Evolutionary conservation across 2,797 vertebrate species (phyloP).

Genomic region (Champsocephalus gunnari): DNA sequence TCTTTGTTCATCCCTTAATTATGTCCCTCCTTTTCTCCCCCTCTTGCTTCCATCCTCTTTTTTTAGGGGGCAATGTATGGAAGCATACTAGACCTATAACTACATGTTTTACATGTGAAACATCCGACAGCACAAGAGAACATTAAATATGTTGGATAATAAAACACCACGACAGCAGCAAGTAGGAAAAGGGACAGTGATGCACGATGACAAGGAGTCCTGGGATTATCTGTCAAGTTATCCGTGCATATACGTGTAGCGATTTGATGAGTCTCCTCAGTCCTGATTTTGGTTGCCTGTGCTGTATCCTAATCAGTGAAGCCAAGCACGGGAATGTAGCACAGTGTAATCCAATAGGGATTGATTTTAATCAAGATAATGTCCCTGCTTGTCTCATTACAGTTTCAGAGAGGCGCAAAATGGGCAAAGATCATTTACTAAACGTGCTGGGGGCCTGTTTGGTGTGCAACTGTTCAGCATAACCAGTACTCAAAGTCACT

Average conservation of each 20-base stretch:
- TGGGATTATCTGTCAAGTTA: conserved; percentile 43
- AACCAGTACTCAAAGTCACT: conserved; percentile 43
- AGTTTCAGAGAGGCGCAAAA: conserved; percentile 61
- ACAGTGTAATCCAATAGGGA: conserved; percentile 76
- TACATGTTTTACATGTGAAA: not conserved
- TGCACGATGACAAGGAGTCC: not conserved
- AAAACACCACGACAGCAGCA: not conserved
- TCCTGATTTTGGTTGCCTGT: conserved; percentile 45
- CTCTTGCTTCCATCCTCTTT: not conserved
- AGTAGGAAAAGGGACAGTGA: not conserved
- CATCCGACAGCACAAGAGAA: not conserved
- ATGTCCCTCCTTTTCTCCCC: not conserved
- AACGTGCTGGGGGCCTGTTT: conserved; percentile 55
- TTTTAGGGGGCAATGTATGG: not conserved
- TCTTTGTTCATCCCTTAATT: not conserved
- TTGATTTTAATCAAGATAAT: conserved; percentile 86
- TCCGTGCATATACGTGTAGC: conserved; percentile 9
- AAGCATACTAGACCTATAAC: not conserved
- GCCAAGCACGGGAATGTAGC: conserved; percentile 49
- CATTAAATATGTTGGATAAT: conserved; percentile 5
- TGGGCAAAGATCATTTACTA: conserved; percentile 66
- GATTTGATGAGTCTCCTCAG: conserved; percentile 33
- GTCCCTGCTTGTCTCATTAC: conserved; percentile 71
- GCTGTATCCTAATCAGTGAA: conserved; percentile 59
- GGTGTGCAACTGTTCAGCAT: conserved; percentile 26